Evolutionary conservation across 2,888 invertebrate genomes (phyloP).

Genomic region (Heteromurus nitidus): DNA sequence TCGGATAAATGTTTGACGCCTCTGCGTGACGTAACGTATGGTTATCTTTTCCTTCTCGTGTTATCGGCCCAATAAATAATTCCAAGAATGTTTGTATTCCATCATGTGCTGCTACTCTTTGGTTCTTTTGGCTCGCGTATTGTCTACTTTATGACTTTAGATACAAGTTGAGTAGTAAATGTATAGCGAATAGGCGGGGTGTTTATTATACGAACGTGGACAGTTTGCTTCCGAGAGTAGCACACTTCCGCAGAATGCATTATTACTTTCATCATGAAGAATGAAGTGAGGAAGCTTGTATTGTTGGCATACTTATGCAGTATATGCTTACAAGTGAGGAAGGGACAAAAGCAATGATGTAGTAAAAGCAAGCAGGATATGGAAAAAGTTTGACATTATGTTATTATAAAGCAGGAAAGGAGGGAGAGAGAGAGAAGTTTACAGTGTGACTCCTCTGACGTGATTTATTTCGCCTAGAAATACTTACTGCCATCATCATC

Average conservation of each 20-base stretch:
- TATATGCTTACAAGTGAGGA: neutral
- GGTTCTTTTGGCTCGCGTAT: neutral
- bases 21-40: slow-evolving; percentile 22
- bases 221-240: neutral
- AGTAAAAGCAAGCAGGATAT: slow-evolving; percentile 46
- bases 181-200: neutral
- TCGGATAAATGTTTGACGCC: neutral
- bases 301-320: slow-evolving; percentile 27
- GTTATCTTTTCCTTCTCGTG: slow-evolving; percentile 31
- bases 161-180: neutral
- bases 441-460: slow-evolving; percentile 49
- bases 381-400: slow-evolving; percentile 59
- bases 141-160: neutral
- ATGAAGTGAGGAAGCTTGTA: slow-evolving; percentile 34
- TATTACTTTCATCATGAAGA: slow-evolving; percentile 28
- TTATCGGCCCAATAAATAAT: slow-evolving; percentile 53
- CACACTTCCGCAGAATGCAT: slow-evolving; percentile 41
- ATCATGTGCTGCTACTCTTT: neutral
- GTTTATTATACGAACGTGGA: neutral
- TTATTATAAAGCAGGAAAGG: slow-evolving; percentile 48
- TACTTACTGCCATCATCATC: slow-evolving; percentile 40
- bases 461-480: slow-evolving; percentile 51
- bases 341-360: slow-evolving; percentile 33
- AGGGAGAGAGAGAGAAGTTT: slow-evolving; percentile 35
- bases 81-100: slow-evolving; percentile 21